Percentiles rank a stretch among this genome's conserved stretches.
phyloP scores from a whole-genome alignment of 2,888 invertebrate species.

The Laspeyria flexula region DNA sequence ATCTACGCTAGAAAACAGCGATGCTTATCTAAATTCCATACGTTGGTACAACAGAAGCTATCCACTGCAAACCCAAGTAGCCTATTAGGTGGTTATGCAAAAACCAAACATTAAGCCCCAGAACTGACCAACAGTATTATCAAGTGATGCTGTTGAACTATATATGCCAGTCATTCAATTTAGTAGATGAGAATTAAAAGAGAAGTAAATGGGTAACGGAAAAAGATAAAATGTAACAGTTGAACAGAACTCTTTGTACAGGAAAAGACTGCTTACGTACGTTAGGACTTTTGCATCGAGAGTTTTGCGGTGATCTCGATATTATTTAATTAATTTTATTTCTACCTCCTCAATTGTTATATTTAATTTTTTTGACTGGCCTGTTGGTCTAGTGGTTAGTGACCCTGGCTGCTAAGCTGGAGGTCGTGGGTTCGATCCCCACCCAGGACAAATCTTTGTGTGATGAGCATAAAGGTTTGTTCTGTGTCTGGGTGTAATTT shows the following conservation, averaged over 20 bases:
- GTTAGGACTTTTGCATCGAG: too few species aligned
- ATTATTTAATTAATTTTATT: too few species aligned
- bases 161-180: constrained; percentile 16
- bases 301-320: too few species aligned
- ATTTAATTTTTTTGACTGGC: too few species aligned
- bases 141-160: constrained; percentile 14
- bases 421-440: too few species aligned
- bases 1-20: neutral
- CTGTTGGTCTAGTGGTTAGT: too few species aligned
- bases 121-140: constrained; percentile 23
- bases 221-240: neutral
- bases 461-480: too few species aligned
- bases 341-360: too few species aligned
- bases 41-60: constrained; percentile 11
- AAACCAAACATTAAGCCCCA: constrained; percentile 16
- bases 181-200: constrained; percentile 10
- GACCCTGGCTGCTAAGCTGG: too few species aligned
- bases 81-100: constrained; percentile 15
- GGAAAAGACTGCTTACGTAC: neutral
- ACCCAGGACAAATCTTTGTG: too few species aligned
- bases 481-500: too few species aligned
- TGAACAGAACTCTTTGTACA: neutral
- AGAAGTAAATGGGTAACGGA: constrained; percentile 1
- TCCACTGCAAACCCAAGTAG: constrained; percentile 21
- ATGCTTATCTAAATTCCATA: constrained; percentile 15